These are phyloP conservation scores for Perizoma affinitatum DNA, from an alignment of 2,888 invertebrate species.

Conservation along the genomic window DNA sequence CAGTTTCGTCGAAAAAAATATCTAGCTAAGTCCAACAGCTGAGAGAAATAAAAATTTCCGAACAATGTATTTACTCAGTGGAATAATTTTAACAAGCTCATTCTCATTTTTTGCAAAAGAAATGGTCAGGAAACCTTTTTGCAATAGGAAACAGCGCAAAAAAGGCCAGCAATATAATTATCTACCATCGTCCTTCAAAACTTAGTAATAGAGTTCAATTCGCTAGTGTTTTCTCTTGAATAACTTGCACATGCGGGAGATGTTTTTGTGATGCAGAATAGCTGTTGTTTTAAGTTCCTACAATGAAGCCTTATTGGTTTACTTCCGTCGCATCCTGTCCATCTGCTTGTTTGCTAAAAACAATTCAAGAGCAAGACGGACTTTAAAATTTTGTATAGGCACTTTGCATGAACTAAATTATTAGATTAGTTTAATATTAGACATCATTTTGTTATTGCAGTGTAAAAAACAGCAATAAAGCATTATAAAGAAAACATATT, in stretches of 20 bases:
- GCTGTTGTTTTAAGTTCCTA: slow-evolving; percentile 18
- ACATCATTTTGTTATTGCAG: too few species aligned
- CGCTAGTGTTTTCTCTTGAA: neutral
- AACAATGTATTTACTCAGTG: too few species aligned
- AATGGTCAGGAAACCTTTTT: slow-evolving; percentile 2
- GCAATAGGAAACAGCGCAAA: neutral
- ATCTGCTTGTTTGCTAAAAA: slow-evolving; percentile 24
- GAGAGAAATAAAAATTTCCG: too few species aligned
- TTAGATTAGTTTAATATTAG: too few species aligned
- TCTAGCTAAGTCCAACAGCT: too few species aligned
- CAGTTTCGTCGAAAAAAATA: too few species aligned
- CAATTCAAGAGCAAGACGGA: neutral
- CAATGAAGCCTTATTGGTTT: slow-evolving; percentile 24
- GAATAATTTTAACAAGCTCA: too few species aligned
- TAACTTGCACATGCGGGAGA: slow-evolving; percentile 4
- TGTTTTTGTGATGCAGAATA: slow-evolving; percentile 16
- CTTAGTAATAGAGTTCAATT: neutral
- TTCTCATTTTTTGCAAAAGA: neutral
- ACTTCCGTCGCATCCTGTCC: slow-evolving; percentile 23
- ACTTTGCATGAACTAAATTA: neutral
- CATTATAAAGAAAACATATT: too few species aligned
- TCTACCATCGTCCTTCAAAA: neutral
- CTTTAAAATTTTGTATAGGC: neutral
- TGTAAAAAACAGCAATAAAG: too few species aligned
- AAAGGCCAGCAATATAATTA: neutral